Evolutionary conservation across 2,797 vertebrate genomes (phyloP).

Genomic region (Loris lydekkerianus): DNA sequence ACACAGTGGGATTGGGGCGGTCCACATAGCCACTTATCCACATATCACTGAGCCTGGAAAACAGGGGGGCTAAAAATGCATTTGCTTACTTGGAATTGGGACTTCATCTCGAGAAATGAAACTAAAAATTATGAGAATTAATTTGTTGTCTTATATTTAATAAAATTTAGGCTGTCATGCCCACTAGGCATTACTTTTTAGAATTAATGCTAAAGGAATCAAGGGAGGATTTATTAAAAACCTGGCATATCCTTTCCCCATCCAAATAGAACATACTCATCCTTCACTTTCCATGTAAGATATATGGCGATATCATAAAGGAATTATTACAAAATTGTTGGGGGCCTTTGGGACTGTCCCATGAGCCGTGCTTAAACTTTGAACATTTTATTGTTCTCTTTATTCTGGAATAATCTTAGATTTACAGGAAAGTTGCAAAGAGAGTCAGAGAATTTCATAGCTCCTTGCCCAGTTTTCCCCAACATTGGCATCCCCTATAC

Average conservation of each 20-base stretch:
- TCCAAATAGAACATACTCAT: not conserved
- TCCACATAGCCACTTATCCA: not conserved
- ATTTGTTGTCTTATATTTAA: not conserved
- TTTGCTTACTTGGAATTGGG: not conserved
- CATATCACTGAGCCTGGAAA: not conserved
- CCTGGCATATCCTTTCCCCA: not conserved
- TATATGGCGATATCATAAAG: not conserved
- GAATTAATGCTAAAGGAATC: not conserved
- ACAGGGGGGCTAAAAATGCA: not conserved
- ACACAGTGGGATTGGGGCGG: not conserved
- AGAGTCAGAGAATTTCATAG: not conserved
- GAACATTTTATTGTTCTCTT: not conserved
- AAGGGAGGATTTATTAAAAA: not conserved
- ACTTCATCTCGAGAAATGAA: not conserved
- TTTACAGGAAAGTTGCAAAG: not conserved
- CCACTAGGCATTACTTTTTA: not conserved
- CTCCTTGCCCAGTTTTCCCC: not conserved
- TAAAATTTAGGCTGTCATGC: not conserved
- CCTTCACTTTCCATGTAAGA: not conserved
- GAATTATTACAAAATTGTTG: not conserved
- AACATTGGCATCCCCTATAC: not conserved
- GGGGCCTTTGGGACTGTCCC: not conserved
- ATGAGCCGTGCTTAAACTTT: not conserved
- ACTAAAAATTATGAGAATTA: not conserved
- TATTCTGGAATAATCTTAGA: not conserved